These are phyloP conservation scores for Cheirogaleus major DNA, from an alignment of 2,797 vertebrate species.

Conservation along the genomic window DNA sequence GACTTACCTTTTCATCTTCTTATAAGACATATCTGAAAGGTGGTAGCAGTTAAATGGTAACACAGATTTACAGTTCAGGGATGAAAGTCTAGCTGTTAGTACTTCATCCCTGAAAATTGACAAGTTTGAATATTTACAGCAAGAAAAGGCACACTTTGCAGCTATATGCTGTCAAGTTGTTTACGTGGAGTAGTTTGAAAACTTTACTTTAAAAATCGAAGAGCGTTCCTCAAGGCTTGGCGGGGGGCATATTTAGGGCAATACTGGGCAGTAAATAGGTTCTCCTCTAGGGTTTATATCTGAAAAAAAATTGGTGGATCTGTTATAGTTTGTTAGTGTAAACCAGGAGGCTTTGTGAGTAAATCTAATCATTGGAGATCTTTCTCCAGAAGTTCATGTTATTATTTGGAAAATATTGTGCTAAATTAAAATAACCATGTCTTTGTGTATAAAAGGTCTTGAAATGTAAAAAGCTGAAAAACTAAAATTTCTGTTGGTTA, in stretches of 20 bases:
- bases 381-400: background rate
- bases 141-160: background rate
- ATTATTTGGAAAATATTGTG: background rate
- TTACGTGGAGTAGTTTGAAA: background rate
- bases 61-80: background rate
- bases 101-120: background rate
- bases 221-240: background rate
- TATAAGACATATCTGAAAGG: background rate
- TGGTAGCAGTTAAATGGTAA: background rate
- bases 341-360: background rate
- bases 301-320: background rate
- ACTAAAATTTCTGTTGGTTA: background rate
- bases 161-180: background rate
- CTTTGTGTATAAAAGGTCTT: background rate
- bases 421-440: background rate
- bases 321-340: background rate
- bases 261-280: background rate
- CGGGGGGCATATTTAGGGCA: background rate
- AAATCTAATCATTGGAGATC: background rate
- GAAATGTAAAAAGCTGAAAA: slow-evolving; percentile 4
- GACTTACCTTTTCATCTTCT: background rate
- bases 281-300: background rate
- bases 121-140: background rate
- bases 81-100: background rate
- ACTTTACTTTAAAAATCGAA: background rate